Evolutionary conservation across 2,113 vertebrate genomes (phyloP).

Genomic region (Apistogramma diplotaenia): DNA sequence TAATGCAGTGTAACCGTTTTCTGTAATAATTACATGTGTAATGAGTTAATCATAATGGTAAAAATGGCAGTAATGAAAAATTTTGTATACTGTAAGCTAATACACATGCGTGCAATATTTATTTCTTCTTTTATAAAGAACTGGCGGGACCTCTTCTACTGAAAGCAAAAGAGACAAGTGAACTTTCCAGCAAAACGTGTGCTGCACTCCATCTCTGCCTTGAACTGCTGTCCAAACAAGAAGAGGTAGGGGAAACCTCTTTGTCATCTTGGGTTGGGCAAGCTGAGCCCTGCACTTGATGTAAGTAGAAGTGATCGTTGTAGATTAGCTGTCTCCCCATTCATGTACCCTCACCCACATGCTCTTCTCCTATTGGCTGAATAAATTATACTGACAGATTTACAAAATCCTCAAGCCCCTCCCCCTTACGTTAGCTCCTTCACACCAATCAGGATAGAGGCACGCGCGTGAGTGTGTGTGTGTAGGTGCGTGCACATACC

Average conservation of each 20-base stretch:
- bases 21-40: background rate
- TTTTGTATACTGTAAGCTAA: background rate
- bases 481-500: background rate
- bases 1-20: background rate
- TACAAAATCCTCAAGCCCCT: slow-evolving; percentile 15
- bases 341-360: background rate
- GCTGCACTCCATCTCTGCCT: slow-evolving; percentile 84
- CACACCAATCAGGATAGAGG: slow-evolving; percentile 19
- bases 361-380: slow-evolving; percentile 33
- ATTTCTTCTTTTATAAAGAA: slow-evolving; percentile 56
- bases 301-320: background rate
- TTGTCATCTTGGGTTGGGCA: background rate
- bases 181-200: slow-evolving; percentile 85
- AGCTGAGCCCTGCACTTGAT: background rate
- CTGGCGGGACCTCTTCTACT: slow-evolving; percentile 79
- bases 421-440: slow-evolving; percentile 20
- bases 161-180: slow-evolving; percentile 84
- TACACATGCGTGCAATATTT: background rate
- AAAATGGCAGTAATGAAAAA: background rate
- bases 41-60: background rate
- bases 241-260: slow-evolving; percentile 78
- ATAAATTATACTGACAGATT: slow-evolving; percentile 11
- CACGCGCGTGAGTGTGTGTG: background rate
- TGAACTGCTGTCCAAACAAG: slow-evolving; percentile 84
- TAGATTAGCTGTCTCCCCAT: background rate